These are phyloP conservation scores for Cylas formicarius DNA, from an alignment of 1,140 invertebrate genomes.

Conservation along the genomic window DNA sequence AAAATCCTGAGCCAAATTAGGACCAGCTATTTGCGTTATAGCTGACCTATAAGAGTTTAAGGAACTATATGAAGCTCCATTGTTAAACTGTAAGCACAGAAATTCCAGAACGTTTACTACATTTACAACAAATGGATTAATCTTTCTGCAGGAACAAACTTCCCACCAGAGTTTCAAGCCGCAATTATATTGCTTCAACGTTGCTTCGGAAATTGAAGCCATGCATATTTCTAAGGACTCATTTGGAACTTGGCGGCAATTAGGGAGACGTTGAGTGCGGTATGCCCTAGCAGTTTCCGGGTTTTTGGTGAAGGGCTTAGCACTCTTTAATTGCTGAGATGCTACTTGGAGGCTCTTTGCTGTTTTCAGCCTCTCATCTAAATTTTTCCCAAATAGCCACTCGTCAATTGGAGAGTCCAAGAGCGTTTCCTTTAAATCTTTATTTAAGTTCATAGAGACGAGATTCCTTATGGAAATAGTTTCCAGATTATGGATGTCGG, in stretches of 20 bases:
- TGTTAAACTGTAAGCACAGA: background rate
- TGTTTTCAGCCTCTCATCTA: constrained; percentile 10
- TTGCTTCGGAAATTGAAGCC: constrained; percentile 4
- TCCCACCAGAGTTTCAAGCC: background rate
- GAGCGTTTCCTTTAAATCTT: constrained; percentile 8
- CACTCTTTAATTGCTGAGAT: background rate
- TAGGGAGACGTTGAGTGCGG: no score
- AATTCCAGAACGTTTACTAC: background rate
- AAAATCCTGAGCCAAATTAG: constrained; percentile 6
- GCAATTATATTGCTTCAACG: constrained; percentile 7
- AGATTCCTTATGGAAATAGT: constrained; percentile 5
- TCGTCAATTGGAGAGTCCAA: background rate
- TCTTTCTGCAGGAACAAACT: background rate
- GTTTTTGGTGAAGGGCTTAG: background rate
- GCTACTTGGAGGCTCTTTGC: constrained; percentile 8
- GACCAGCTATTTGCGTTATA: background rate
- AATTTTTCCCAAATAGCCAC: constrained; percentile 14
- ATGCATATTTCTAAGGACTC: background rate
- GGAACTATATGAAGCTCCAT: background rate
- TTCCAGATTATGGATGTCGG: constrained; percentile 8
- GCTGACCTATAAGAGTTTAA: constrained; percentile 2
- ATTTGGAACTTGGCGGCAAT: no score
- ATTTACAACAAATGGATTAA: background rate
- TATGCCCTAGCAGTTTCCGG: background rate
- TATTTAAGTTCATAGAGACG: constrained; percentile 13